Conservation (phyloP, 1,140 invertebrate species). For the Bombus sibiricus region DNA sequence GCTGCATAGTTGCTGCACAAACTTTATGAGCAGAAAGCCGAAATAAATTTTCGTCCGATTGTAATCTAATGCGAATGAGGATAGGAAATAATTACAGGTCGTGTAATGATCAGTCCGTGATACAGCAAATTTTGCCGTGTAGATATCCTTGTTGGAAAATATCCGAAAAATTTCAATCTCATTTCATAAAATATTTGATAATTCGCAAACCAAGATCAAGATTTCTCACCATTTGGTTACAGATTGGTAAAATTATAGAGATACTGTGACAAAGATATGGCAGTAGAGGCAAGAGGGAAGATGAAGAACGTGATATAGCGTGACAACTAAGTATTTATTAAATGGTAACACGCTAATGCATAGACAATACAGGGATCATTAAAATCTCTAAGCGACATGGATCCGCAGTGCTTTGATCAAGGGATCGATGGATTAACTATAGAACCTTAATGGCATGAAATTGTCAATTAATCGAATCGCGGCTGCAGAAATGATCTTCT, state of each 20-base stretch:
- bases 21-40: conserved; percentile 27
- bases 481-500: conserved; percentile 29
- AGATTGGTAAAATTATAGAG: background rate
- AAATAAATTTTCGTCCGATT: conserved; percentile 19
- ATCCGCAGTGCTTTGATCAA: conserved; percentile 25
- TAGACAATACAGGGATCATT: conserved; percentile 9
- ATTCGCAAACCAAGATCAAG: background rate
- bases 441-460: conserved; percentile 52
- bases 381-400: conserved; percentile 50
- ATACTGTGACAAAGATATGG: background rate
- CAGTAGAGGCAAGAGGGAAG: background rate
- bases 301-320: background rate
- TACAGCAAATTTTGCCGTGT: background rate
- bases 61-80: background rate
- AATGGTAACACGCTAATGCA: conserved; percentile 19
- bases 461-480: conserved; percentile 39
- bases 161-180: background rate
- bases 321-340: background rate
- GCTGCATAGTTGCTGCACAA: background rate
- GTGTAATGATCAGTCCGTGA: background rate
- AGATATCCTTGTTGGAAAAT: background rate
- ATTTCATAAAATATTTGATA: background rate
- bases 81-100: background rate
- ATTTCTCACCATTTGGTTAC: too few relatives aligned
- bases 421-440: conserved; percentile 56